Evolutionary conservation across 53 echinoderm and acorn worm species (phyloP).

Genomic region (Pentamera pediparva): DNA sequence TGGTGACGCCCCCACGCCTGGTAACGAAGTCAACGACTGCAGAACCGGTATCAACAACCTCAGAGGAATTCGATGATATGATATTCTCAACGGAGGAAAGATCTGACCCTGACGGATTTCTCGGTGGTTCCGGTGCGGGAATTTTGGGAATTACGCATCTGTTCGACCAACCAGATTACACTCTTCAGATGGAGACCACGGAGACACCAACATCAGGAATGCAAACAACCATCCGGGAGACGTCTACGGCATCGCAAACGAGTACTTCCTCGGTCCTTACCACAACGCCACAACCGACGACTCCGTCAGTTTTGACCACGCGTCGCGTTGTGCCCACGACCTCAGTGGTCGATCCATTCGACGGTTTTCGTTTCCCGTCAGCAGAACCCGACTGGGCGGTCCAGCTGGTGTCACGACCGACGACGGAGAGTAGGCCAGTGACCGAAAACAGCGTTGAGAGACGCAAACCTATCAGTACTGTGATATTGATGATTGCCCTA

Average conservation of each 20-base stretch:
- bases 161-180: neutral
- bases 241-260: no score
- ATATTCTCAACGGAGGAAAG: neutral
- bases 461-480: no score
- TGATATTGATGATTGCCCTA: no score
- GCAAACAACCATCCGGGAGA: no score
- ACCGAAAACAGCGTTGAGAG: no score
- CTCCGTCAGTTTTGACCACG: neutral
- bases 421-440: no score
- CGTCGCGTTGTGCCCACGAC: neutral
- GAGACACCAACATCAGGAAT: neutral
- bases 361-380: slow-evolving; percentile 1
- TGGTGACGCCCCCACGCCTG: neutral
- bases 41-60: neutral
- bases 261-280: no score
- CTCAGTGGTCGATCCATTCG: neutral
- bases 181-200: neutral
- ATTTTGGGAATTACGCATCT: neutral
- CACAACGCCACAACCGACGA: neutral
- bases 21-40: neutral
- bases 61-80: neutral
- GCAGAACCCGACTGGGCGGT: neutral
- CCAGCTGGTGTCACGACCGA: no score
- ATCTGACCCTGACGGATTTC: neutral
- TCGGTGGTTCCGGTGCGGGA: slow-evolving; percentile 1